These are phyloP conservation scores for Chloroceryle amazona DNA, from an alignment of 2,797 vertebrate species.

Conservation along the genomic window DNA sequence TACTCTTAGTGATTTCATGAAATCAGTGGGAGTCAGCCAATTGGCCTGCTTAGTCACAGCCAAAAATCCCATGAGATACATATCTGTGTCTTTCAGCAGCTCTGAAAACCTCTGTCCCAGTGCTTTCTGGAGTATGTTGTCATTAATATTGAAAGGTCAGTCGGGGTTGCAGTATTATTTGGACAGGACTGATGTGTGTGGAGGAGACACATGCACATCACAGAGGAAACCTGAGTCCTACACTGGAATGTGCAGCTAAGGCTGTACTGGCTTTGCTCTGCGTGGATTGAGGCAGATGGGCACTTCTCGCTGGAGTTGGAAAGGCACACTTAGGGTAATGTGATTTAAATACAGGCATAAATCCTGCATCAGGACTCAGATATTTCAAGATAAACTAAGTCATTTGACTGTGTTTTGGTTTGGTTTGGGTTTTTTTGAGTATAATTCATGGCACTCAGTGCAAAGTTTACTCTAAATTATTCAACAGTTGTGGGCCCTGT, in stretches of 20 bases:
- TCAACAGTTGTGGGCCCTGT: conserved; percentile 4
- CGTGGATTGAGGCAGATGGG: neutral
- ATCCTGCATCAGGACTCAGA: neutral
- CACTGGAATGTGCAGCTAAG: conserved; percentile 30
- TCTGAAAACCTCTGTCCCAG: conserved; percentile 11
- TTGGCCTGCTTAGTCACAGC: neutral
- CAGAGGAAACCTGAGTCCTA: conserved; percentile 39
- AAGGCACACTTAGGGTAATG: neutral
- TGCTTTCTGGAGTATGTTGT: conserved; percentile 46
- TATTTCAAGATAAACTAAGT: conserved; percentile 24
- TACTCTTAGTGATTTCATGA: conserved; percentile 5
- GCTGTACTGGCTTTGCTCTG: neutral
- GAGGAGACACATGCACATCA: conserved; percentile 49
- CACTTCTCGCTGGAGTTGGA: neutral
- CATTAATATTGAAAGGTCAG: conserved; percentile 60
- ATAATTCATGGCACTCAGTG: neutral
- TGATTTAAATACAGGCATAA: neutral
- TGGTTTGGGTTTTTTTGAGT: neutral
- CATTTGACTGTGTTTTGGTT: neutral
- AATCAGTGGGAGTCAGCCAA: conserved; percentile 18
- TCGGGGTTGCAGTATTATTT: conserved; percentile 46
- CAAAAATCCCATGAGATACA: neutral
- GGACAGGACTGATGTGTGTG: conserved; percentile 15
- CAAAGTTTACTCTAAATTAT: conserved; percentile 57
- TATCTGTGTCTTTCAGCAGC: neutral